Evolutionary conservation across 2,113 vertebrate genomes (phyloP).

Genomic region (Enhydra lutris): DNA sequence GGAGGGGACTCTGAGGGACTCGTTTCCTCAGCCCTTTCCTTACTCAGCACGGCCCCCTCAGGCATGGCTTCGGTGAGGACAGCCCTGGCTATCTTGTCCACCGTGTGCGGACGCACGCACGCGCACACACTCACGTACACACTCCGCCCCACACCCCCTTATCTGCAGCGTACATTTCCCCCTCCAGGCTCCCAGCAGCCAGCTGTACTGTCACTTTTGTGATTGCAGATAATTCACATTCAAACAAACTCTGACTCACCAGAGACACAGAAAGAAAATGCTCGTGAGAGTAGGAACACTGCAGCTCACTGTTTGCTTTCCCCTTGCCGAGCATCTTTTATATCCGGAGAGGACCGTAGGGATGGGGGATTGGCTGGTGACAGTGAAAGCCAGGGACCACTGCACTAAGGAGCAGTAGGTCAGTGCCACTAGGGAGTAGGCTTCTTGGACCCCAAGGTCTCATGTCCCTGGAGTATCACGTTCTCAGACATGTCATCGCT

Average conservation of each 20-base stretch:
- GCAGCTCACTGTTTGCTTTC: neutral
- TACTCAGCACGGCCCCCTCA: neutral
- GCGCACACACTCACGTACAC: neutral
- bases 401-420: neutral
- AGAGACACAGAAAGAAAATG: conserved; percentile 22
- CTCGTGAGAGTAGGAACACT: neutral
- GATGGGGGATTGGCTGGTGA: neutral
- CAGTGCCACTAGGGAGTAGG: neutral
- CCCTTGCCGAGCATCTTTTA: neutral
- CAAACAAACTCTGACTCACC: conserved; percentile 59
- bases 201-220: neutral
- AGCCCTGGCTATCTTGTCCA: neutral
- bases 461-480: accelerated
- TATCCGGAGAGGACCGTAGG: neutral
- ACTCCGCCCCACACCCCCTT: neutral
- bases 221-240: conserved; percentile 63
- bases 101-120: accelerated
- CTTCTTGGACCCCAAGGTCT: neutral
- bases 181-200: neutral
- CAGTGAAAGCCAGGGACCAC: neutral
- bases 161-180: neutral
- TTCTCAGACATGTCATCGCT: neutral
- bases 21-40: accelerated
- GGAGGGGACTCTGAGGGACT: neutral
- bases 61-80: neutral